Evolutionary conservation across 2,888 invertebrate species (phyloP), one percentile per base, ranked within the genome.

Genomic region (Heliconius ismenius): DNA sequence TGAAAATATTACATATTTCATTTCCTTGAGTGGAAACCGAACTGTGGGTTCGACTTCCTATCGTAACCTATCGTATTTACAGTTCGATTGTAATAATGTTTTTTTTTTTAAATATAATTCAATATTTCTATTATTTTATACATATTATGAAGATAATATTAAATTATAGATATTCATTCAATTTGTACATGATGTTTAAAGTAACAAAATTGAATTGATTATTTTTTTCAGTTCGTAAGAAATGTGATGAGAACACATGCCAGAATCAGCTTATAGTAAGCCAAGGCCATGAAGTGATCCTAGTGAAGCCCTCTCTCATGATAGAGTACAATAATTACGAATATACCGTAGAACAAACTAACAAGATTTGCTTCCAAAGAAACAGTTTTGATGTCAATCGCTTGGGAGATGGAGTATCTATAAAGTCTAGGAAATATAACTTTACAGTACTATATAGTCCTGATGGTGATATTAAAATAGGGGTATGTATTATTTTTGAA

Each of bases 381-480:
- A 92, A 95, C 83, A 95, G 95, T 74, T 97, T 97, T 86, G 95
- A 95, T 1, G 95, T 98, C 4, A 95, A 95, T 13, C 95, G 95
- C 74, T 92, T 97, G 0, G 98, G 98, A 1, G 95, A 96, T 76
- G 95, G 95, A 0, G 89, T 97, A 0, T 91, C 96, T 2, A 95
- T 97, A 79, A 95, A 95, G 28, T 97, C 97, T 0, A 95, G 95
- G 78, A 94, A 94, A 76, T 96, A 97, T 83, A 96, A 96, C 75
- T 97, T 97, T 86, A 97, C 96, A 91, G 95, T 97, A 1, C 94
- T 96, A 3, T 97, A 97, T 91, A 96, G 95, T 84, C 93, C 94
- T 6, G 95, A 96, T 75, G 96, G 96, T 4, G 96, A 96, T 85
- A 93, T 96, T 0, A 97, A 96, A 88, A 95, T 98, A 81, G 97